These are phyloP conservation scores for Falco naumanni DNA, from an alignment of 2,797 vertebrate species.

Conservation along the genomic window DNA sequence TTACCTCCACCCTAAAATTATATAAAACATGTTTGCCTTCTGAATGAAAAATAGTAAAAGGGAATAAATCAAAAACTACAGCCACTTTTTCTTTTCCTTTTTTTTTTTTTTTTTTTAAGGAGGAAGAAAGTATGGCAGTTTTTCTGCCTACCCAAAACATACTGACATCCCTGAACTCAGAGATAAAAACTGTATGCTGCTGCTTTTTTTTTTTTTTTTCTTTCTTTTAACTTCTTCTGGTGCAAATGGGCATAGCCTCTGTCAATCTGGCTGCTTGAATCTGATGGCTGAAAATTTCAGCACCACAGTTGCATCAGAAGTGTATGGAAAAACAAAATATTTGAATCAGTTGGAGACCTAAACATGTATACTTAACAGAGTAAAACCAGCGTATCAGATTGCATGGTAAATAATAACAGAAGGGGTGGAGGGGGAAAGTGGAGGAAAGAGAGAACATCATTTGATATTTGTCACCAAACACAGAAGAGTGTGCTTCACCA, in stretches of 20 bases:
- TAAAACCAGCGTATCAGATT: not conserved
- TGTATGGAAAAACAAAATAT: not conserved
- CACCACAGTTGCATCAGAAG: not conserved
- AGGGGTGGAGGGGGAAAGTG: fast-evolving
- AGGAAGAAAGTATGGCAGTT: not conserved
- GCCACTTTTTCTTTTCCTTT: fast-evolving
- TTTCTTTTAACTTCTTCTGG: not conserved
- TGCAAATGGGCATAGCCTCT: not conserved
- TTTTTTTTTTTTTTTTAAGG: not conserved
- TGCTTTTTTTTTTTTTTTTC: no score
- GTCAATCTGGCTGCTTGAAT: not conserved
- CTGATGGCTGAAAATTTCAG: not conserved
- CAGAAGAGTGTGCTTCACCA: not conserved
- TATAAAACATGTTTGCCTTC: not conserved
- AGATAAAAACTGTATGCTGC: not conserved
- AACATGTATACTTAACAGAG: not conserved
- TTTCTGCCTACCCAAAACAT: not conserved
- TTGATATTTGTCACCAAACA: not conserved
- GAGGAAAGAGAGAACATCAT: not conserved
- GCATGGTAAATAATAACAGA: not conserved
- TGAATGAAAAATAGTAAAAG: not conserved
- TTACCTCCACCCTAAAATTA: not conserved
- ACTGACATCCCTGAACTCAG: not conserved
- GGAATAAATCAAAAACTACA: not conserved
- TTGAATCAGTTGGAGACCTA: not conserved